A percentile compares a stretch with the other conserved stretches of the same genome.
These are phyloP conservation scores for Hirudinaria manillensis DNA, from an alignment of 2,888 invertebrate species.

Conservation along the genomic window DNA sequence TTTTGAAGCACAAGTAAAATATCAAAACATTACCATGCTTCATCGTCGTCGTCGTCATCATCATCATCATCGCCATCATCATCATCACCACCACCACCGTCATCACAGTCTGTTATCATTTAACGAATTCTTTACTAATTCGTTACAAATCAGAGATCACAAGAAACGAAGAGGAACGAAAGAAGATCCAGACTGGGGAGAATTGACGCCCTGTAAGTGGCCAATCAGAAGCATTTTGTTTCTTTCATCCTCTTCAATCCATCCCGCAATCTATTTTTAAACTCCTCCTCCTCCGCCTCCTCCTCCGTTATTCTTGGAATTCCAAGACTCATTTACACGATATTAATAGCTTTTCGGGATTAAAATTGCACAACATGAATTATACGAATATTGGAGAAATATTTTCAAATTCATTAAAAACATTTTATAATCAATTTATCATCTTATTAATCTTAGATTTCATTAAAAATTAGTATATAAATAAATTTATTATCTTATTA, in stretches of 20 bases:
- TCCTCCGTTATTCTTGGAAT: no score
- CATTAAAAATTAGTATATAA: no score
- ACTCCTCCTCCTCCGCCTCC: background rate
- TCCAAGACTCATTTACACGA: no score
- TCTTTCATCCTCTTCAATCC: no score
- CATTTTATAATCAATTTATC: background rate
- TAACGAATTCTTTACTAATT: background rate
- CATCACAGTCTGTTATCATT: background rate
- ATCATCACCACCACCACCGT: no score
- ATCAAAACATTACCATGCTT: no score
- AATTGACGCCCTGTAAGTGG: constrained; percentile 64
- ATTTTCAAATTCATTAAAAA: background rate
- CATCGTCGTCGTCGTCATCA: no score
- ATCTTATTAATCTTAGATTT: background rate
- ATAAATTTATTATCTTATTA: no score
- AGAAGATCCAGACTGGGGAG: constrained; percentile 85
- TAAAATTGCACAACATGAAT: no score
- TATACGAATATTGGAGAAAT: no score
- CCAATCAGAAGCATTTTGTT: background rate
- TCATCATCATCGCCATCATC: no score
- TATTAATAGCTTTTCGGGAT: no score
- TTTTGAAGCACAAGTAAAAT: constrained; percentile 75
- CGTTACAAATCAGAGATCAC: constrained; percentile 43
- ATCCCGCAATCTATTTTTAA: background rate
- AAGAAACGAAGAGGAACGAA: constrained; percentile 63